phyloP scores from a whole-genome alignment of 2,888 invertebrate genomes.

The Plagiodera versicolora region DNA sequence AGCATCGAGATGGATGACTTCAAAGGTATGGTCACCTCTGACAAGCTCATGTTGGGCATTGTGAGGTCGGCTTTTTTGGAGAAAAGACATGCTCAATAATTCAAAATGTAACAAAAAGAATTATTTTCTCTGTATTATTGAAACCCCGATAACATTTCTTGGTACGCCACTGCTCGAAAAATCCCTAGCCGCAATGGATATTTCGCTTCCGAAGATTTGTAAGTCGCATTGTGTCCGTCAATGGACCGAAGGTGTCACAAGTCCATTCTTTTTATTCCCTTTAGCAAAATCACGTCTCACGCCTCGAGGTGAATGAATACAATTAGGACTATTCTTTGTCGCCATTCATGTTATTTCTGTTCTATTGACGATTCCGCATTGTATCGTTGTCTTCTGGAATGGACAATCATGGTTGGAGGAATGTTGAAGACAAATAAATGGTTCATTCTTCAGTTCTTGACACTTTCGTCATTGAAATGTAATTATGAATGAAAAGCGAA shows the following conservation, averaged over 20 bases:
- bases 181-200: constrained; percentile 10
- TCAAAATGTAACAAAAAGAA: too few relatives aligned
- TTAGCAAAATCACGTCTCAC: constrained; percentile 45
- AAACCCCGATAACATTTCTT: neutral
- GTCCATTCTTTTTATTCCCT: constrained; percentile 42
- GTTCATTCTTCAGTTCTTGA: neutral
- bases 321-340: constrained; percentile 51
- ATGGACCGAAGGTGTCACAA: constrained; percentile 49
- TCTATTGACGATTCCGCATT: neutral
- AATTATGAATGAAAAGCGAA: too few relatives aligned
- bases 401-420: neutral
- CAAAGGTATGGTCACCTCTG: too few relatives aligned
- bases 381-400: neutral
- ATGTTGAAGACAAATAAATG: neutral
- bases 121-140: too few relatives aligned
- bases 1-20: too few relatives aligned
- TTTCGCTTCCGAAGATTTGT: constrained; percentile 39
- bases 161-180: neutral
- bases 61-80: too few relatives aligned
- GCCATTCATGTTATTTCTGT: constrained; percentile 19
- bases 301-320: constrained; percentile 54
- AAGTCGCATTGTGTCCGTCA: constrained; percentile 45
- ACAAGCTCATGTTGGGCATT: too few relatives aligned
- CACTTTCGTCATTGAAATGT: too few relatives aligned
- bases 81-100: too few relatives aligned